A percentile compares a stretch with the other conserved stretches of the same genome.
Evolutionary conservation across 2,797 vertebrate genomes (phyloP).

Genomic region (Malurus splendens): DNA sequence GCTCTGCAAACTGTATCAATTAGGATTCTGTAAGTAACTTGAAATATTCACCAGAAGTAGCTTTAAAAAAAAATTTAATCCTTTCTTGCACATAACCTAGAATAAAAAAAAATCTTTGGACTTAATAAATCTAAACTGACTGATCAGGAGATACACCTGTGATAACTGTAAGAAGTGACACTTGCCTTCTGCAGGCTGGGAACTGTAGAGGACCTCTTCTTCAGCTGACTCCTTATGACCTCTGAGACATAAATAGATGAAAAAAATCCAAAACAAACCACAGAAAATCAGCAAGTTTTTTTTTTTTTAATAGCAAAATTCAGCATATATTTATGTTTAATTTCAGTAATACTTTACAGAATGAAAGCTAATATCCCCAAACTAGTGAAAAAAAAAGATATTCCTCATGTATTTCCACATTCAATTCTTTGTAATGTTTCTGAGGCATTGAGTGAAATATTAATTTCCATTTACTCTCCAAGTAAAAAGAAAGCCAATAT

Average conservation of each 20-base stretch:
- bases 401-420: not conserved
- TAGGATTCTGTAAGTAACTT: not conserved
- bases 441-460: not conserved
- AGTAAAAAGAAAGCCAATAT: not conserved
- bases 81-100: not conserved
- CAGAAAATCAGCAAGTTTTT: not conserved
- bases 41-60: not conserved
- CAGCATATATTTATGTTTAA: not conserved
- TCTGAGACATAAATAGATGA: conserved; percentile 41
- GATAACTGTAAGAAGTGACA: not conserved
- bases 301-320: not conserved
- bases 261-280: not conserved
- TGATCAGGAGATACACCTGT: not conserved
- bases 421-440: not conserved
- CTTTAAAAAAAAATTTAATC: not conserved
- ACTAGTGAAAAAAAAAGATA: not conserved
- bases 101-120: not conserved
- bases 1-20: not conserved
- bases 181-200: conserved; percentile 70
- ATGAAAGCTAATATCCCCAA: not conserved
- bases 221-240: conserved; percentile 48
- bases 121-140: not conserved
- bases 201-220: conserved; percentile 30
- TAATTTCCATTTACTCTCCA: not conserved
- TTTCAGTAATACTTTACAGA: not conserved